Evolutionary conservation across 2,113 vertebrate species (phyloP).

Genomic region (Brachyhypopomus gauderio): DNA sequence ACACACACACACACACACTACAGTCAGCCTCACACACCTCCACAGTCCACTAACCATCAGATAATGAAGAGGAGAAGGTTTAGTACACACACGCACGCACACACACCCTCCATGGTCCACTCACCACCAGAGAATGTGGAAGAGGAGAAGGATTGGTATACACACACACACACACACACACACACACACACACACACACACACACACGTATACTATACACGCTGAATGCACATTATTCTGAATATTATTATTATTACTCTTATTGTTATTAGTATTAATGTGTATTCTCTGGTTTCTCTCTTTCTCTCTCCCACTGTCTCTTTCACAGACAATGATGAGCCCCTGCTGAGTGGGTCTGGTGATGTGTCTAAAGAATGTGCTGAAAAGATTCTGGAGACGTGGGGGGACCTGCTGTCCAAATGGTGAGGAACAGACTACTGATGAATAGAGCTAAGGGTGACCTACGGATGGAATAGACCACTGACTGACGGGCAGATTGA

Average conservation of each 20-base stretch:
- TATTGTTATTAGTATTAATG: too few relatives aligned
- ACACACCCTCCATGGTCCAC: neutral
- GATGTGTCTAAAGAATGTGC: conserved; percentile 99
- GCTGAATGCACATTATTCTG: too few relatives aligned
- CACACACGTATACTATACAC: too few relatives aligned
- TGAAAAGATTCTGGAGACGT: conserved; percentile 98
- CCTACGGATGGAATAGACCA: too few relatives aligned
- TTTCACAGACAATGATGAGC: conserved; percentile 91
- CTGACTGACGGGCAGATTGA: too few relatives aligned
- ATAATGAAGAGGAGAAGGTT: conserved; percentile 99
- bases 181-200: too few relatives aligned
- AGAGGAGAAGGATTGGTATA: too few relatives aligned
- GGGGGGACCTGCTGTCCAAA: conserved; percentile 96
- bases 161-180: too few relatives aligned
- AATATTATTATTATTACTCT: too few relatives aligned
- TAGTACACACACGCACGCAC: conserved; percentile 4
- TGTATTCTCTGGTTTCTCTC: too few relatives aligned
- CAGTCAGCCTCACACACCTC: conserved; percentile 79
- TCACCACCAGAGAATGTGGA: too few relatives aligned
- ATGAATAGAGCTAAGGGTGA: neutral
- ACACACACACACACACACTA: neutral
- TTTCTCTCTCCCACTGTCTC: neutral
- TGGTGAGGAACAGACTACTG: conserved; percentile 78
- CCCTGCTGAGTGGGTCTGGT: conserved; percentile 93
- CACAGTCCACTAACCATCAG: conserved; percentile 90